phyloP scores from a whole-genome alignment of 2,113 vertebrate genomes.

The Manacus vitellinus region DNA sequence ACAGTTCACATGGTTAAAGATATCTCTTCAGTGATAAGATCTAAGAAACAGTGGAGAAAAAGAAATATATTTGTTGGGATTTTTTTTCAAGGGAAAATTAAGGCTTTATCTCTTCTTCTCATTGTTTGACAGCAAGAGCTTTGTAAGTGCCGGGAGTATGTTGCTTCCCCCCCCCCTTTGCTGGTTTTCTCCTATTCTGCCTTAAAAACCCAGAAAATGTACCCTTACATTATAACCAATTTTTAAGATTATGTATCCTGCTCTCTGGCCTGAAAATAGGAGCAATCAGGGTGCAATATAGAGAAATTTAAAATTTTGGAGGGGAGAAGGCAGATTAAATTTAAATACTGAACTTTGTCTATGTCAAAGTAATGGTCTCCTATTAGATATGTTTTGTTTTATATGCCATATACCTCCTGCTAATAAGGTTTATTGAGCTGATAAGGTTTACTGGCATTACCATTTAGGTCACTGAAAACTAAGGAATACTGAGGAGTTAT shows the following conservation, averaged over 20 bases:
- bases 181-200: background rate
- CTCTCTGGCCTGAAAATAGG: background rate
- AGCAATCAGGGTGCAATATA: background rate
- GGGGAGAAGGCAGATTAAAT: background rate
- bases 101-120: background rate
- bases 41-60: background rate
- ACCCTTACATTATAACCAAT: background rate
- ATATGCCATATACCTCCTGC: background rate
- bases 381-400: background rate
- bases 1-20: constrained; percentile 14
- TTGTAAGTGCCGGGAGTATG: background rate
- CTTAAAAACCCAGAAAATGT: background rate
- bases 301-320: background rate
- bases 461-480: background rate
- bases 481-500: constrained; percentile 45
- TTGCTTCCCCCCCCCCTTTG: background rate
- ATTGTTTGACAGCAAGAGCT: background rate
- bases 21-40: background rate
- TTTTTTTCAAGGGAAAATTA: background rate
- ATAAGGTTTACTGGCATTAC: constrained; percentile 3
- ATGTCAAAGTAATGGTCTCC: background rate
- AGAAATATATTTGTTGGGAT: background rate
- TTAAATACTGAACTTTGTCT: background rate
- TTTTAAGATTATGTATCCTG: background rate
- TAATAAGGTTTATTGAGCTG: background rate